Percentiles rank a stretch among this genome's conserved stretches.
Evolutionary conservation across 1,140 invertebrate species (phyloP).

Genomic region (Drosophila lacteicornis): DNA sequence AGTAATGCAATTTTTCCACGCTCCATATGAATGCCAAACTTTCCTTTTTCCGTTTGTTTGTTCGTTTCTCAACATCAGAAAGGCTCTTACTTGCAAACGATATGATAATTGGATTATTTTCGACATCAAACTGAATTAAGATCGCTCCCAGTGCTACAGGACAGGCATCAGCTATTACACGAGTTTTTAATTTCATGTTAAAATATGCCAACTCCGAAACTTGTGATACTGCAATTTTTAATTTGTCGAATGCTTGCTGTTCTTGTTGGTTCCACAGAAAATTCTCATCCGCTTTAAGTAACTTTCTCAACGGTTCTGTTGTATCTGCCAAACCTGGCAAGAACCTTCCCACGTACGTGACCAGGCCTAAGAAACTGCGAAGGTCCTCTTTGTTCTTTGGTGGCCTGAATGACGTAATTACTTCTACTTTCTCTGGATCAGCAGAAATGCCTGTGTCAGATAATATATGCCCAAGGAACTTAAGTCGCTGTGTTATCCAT

Average conservation of each 20-base stretch:
- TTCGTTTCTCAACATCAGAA: not conserved
- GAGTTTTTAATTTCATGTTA: not conserved
- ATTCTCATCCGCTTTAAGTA: constrained; percentile 8
- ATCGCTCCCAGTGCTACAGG: constrained; percentile 1
- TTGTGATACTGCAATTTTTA: constrained; percentile 3
- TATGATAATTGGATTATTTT: constrained; percentile 4
- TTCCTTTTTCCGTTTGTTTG: not conserved
- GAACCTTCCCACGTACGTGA: no score
- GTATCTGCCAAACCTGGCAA: no score
- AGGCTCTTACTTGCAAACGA: constrained; percentile 14
- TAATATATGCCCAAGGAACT: constrained; percentile 7
- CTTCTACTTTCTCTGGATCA: constrained; percentile 2
- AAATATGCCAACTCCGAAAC: constrained; percentile 1
- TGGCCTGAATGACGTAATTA: not conserved
- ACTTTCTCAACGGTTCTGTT: constrained; percentile 7
- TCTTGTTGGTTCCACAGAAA: constrained; percentile 4
- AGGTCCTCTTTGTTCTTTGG: constrained; percentile 1
- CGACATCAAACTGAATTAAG: constrained; percentile 1
- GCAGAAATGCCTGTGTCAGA: constrained; percentile 8
- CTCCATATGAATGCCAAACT: not conserved
- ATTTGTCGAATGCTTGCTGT: constrained; percentile 11
- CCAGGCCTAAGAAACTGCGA: no score
- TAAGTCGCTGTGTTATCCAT: constrained; percentile 9
- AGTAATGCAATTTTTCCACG: no score
- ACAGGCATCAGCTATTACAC: constrained; percentile 5